Percentiles rank a stretch among this genome's conserved stretches.
Evolutionary conservation across 1,140 invertebrate species (phyloP).

Genomic region (Zaprionus inermis): DNA sequence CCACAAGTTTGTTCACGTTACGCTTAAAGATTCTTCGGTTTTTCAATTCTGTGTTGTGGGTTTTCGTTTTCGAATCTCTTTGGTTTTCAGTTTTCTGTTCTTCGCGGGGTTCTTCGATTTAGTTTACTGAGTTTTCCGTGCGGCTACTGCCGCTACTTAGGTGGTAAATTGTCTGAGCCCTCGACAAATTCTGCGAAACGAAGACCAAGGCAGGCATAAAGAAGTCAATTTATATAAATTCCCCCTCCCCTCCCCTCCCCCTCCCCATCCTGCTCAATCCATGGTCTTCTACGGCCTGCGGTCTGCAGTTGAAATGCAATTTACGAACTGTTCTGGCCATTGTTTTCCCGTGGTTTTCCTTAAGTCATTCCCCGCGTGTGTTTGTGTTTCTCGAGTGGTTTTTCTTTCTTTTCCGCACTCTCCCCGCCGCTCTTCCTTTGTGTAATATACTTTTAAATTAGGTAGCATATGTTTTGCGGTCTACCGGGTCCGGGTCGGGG

Average conservation of each 20-base stretch:
- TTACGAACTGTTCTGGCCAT: conserved; percentile 58
- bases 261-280: background rate
- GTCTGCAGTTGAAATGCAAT: conserved; percentile 69
- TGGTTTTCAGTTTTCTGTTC: background rate
- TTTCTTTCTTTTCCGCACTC: conserved; percentile 35
- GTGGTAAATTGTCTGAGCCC: conserved; percentile 70
- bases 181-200: conserved; percentile 73
- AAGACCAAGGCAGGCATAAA: conserved; percentile 70
- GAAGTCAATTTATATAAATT: conserved; percentile 82
- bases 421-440: conserved; percentile 50
- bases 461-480: conserved; percentile 79
- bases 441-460: conserved; percentile 71
- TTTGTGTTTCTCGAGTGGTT: conserved; percentile 52
- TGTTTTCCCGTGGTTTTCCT: conserved; percentile 49
- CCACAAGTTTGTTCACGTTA: conserved; percentile 26
- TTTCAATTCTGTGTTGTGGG: background rate
- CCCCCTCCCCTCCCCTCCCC: conserved; percentile 34
- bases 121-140: conserved; percentile 31
- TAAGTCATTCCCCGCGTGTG: conserved; percentile 38
- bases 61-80: background rate
- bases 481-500: background rate
- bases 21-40: background rate
- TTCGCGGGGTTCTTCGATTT: conserved; percentile 15
- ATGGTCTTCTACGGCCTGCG: conserved; percentile 29
- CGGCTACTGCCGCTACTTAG: conserved; percentile 73